Base-by-base conservation (phyloP, 92 coral and sea anemone species). In the Parazoanthus swiftii region DNA sequence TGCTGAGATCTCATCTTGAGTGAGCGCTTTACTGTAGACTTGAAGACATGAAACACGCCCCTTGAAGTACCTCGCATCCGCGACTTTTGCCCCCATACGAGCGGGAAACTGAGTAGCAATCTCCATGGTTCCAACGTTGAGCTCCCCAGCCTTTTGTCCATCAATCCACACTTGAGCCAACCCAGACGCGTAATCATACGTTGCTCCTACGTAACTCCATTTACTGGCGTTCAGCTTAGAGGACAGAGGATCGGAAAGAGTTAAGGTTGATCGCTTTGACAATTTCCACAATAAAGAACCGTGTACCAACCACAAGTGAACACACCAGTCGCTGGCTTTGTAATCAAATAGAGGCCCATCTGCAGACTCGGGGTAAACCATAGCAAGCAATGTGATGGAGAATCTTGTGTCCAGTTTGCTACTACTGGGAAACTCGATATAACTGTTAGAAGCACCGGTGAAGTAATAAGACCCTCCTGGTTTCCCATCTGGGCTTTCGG, bases 131-230 rank as follows among this genome's bases (percentile, higher is more conserved):
- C 63, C 36, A 78, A 78, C 39, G 16, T 78, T 48, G n/a, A 23
- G 66, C 82, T 78, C 82, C n/a, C 82, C 82, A 5, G 36, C 66
- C 20, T 78, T 78, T 3, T n/a, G 59, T 26, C 39, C 82, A 78
- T 78, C 43, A 23, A 78, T 50, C 82, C 82, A 78, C 82, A 78
- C 59, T 78, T 8, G 56, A 44, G 59, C 10, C 82, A 78, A 26
- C 36, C 82, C 82, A 48, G 82, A 21, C 21, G 82, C 16, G 20
- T 78, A 13, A 3, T 78, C 82, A 51, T 78, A 78, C 16, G 82
- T 78, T 44, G 82, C 82, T n/a, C 82, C 82, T 13, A 78, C 39
- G n/a, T 78, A 78, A 25, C 82, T 78, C 82, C 82, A 78, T 15
- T 51, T 51, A 21, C 65, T 78, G 21, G 18, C 50, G 39, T 46